These are phyloP conservation scores for Athalia rosae DNA, from an alignment of 2,888 invertebrate species.

Conservation along the genomic window DNA sequence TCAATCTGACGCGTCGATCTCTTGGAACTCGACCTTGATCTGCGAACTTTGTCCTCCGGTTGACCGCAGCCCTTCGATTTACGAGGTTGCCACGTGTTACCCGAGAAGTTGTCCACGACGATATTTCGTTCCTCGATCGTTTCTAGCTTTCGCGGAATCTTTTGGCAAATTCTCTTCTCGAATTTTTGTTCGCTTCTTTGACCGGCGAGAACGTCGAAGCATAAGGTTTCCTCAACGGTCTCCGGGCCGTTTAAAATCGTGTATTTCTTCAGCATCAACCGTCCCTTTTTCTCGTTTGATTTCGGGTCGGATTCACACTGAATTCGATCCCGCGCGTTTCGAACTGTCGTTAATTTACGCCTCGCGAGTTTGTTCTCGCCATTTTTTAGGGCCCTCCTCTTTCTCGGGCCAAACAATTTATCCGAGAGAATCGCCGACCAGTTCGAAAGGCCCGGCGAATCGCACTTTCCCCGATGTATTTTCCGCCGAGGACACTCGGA, in stretches of 20 bases:
- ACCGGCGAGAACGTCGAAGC: slow-evolving; percentile 13
- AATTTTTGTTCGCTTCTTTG: not conserved
- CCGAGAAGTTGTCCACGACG: not conserved
- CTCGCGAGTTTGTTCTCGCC: not conserved
- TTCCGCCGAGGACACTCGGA: not conserved
- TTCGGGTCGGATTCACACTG: not conserved
- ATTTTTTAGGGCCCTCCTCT: not conserved
- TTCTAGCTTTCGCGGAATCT: not conserved
- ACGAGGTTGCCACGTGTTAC: not conserved
- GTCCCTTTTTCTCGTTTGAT: slow-evolving; percentile 4
- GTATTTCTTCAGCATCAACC: slow-evolving; percentile 31
- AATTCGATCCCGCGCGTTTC: not conserved
- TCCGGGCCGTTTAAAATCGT: slow-evolving; percentile 23
- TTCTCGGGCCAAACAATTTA: slow-evolving; percentile 4
- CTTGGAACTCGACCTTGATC: slow-evolving; percentile 3
- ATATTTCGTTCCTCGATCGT: slow-evolving; percentile 12
- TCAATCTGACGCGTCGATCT: not conserved
- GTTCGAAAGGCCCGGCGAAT: not conserved
- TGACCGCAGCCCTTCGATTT: not conserved
- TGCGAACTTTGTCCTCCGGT: not conserved
- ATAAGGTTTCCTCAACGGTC: slow-evolving; percentile 9
- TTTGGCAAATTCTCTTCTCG: not conserved
- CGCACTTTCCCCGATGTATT: not conserved
- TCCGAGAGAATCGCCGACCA: not conserved
- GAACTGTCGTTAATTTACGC: not conserved